Evolutionary conservation across 2,113 vertebrate genomes (phyloP), one percentile per base, ranked within the genome.

Genomic region (Platichthys stellatus): DNA sequence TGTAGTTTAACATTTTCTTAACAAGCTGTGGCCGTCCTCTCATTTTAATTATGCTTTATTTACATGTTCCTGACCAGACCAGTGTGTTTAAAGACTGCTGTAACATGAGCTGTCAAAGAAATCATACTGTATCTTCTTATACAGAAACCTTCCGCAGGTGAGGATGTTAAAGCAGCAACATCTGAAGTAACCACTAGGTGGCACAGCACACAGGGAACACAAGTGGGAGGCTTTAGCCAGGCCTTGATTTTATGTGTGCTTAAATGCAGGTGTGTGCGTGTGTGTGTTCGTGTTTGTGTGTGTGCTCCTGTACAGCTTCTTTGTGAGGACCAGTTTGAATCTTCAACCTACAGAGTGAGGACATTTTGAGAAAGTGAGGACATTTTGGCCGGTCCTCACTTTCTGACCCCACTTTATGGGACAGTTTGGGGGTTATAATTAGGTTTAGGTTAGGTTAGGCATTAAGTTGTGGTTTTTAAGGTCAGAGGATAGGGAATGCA

Each of bases 101-200:
- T 31, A 31, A 31, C 28, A 6, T 7, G 2, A 38, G 7, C 35
- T 38, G 35, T 12, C 11, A 43, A 43, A 49, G 15, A 49, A 49
- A 47, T 54, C 8, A 2, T 54, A 8, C 20, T 4, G 54, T 54
- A n/a, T 53, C 47, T 53, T 7, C 18, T 45, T n/a, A 14, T 63
- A 20, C 24, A 35, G 13, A 57, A 24, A 59, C 62, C 21, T 59
- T 8, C 58, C 63, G 59, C 82, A 83, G 70, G 86, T 86, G 69
- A 20, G 51, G 10, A 61, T 3, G 28, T 18, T 78, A 83, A 83
- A 66, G 74, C 4, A 1, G 68, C 43, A 79, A 35, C 53, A 72
- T 40, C 40, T 3, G 0, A 21, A 72, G 13, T 11, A 7, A 45
- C 92, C 93, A 93, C 93, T 93, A 86, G 93, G 90, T 94, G 94